A percentile compares a stretch with the other conserved stretches of the same genome.
These are phyloP conservation scores for Cantharis rustica DNA, from an alignment of 2,888 invertebrate species.

Conservation along the genomic window DNA sequence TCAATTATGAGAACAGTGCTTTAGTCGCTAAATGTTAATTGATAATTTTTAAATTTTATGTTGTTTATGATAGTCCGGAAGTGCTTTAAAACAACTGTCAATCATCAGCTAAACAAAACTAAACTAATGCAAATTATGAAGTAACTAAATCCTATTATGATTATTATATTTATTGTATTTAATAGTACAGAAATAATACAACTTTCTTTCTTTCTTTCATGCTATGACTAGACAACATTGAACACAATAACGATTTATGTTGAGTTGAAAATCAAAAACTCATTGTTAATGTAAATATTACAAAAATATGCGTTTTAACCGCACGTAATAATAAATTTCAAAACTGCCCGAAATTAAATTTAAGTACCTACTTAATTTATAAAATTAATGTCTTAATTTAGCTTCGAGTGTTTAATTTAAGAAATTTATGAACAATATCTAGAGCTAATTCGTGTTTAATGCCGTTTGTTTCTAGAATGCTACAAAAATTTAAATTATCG, in stretches of 20 bases:
- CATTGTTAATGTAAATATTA: background rate
- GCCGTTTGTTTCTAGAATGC: no score
- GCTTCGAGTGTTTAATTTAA: background rate
- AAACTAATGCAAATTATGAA: background rate
- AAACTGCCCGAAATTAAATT: background rate
- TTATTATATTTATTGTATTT: background rate
- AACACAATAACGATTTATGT: background rate
- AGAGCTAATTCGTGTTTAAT: no score
- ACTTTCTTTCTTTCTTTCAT: background rate
- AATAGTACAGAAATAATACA: background rate
- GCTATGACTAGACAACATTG: background rate
- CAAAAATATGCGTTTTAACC: background rate
- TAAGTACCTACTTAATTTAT: background rate
- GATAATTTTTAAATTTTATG: background rate
- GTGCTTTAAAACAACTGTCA: background rate
- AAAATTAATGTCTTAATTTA: background rate
- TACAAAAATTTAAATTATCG: no score
- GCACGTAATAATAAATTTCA: background rate
- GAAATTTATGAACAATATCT: no score
- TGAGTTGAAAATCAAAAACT: background rate
- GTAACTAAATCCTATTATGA: no score
- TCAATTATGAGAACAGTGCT: background rate
- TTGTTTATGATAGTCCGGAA: background rate
- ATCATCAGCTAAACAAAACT: background rate
- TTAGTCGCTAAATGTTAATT: background rate